phyloP scores from a whole-genome alignment of 1,140 invertebrate species.

The Vanessa atalanta region DNA sequence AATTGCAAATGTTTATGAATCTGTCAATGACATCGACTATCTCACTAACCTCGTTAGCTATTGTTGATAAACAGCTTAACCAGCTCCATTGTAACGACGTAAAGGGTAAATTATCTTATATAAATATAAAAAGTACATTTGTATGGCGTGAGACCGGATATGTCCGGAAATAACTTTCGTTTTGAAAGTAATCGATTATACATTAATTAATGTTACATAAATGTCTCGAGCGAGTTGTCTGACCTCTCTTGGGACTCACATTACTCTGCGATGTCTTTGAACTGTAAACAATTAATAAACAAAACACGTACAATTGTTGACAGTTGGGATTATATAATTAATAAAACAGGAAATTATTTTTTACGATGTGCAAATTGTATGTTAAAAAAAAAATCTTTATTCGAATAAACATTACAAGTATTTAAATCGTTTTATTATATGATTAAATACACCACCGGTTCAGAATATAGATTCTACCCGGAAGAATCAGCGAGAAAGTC shows the following conservation, averaged over 20 bases:
- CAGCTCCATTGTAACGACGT: no score
- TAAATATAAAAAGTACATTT: not conserved
- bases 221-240: slow-evolving; percentile 17
- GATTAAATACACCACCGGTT: no score
- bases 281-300: not conserved
- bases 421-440: no score
- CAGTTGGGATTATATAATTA: not conserved
- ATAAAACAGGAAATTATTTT: not conserved
- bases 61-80: no score
- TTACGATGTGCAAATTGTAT: not conserved
- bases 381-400: no score
- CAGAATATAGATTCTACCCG: no score
- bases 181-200: slow-evolving; percentile 37
- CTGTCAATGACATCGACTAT: no score
- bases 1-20: no score
- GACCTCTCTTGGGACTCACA: slow-evolving; percentile 15
- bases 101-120: not conserved
- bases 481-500: no score
- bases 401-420: no score
- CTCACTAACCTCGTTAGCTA: no score
- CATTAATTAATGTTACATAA: slow-evolving; percentile 36
- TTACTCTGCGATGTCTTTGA: not conserved
- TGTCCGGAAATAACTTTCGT: slow-evolving; percentile 33
- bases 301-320: not conserved
- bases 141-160: slow-evolving; percentile 24